Conservation (phyloP, 1,140 invertebrate genomes). For the Bathynomus jamesi region DNA sequence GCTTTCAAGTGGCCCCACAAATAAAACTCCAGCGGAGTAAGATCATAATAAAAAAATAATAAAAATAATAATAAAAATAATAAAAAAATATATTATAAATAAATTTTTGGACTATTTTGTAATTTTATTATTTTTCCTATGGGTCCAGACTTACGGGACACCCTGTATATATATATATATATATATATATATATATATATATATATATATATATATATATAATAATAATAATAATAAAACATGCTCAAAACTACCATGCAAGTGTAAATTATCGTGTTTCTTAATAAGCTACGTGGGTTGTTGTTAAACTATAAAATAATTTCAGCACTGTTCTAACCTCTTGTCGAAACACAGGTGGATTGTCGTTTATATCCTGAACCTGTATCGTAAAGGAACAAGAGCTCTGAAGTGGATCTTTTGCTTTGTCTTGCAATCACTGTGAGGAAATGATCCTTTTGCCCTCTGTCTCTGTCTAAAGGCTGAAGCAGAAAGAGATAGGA, state of each 20-base stretch:
- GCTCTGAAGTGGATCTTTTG: slow-evolving; percentile 3
- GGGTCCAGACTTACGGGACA: too few species aligned
- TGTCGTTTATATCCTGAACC: slow-evolving; percentile 17
- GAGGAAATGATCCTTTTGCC: slow-evolving; percentile 9
- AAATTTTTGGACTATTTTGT: too few species aligned
- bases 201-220: too few species aligned
- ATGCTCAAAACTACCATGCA: too few species aligned
- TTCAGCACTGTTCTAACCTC: slow-evolving; percentile 5
- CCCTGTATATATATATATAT: too few species aligned
- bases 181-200: too few species aligned
- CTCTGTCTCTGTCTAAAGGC: slow-evolving; percentile 12
- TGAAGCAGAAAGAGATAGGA: background rate
- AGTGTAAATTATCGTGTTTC: background rate
- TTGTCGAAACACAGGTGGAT: slow-evolving; percentile 9
- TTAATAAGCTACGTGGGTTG: background rate
- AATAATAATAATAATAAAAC: too few species aligned
- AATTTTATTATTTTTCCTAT: too few species aligned
- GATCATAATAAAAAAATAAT: too few species aligned
- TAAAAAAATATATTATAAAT: too few species aligned
- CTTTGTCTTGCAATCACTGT: slow-evolving; percentile 13
- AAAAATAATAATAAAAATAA: background rate
- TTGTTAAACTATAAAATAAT: background rate
- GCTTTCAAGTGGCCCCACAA: too few species aligned
- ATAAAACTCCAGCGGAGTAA: too few species aligned
- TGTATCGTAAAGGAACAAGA: slow-evolving; percentile 16